Evolutionary conservation across 2,797 vertebrate genomes (phyloP), one percentile per base, ranked within the genome.

Genomic region (Rachycentron canadum): DNA sequence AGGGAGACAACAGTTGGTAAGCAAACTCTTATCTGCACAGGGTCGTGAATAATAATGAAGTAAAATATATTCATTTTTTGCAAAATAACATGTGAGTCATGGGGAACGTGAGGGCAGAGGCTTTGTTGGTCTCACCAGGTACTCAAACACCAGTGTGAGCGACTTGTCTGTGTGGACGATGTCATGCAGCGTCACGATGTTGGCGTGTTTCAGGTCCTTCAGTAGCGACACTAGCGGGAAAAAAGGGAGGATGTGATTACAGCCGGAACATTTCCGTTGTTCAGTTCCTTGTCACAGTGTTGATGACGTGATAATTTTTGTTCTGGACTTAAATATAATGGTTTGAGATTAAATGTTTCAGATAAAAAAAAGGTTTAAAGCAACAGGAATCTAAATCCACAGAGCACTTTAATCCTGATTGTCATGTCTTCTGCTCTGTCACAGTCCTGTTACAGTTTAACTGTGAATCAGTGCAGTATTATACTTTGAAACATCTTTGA

Each of bases 151-250:
- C 84, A 99, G 94, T 73, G 97, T 99, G 94, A 99, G 96, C 68
- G 97, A 99, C 93, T 98, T 98, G 68, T 99, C 97, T 19, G 97
- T 99, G 90, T 99, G 97, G 89, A 99, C 93, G 87, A 99, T 99
- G 85, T 99, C 97, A 3, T 99, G 97, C 82, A 99, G 95, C 0
- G 97, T 98, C 91, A 99, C 97, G 59, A 99, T 99, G 95, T 99
- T 99, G 87, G 97, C 97, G 88, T 99, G 97, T 92, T 99, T 99
- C 93, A 99, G 94, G 90, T 99, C 97, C 96, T 99, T 99, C 89
- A 99, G 91, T 83, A 99, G 93, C 21, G 97, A 99, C 89, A 99
- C 97, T 99, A 85, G 8, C 90, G 83, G 43, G 36, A 4, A 40
- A 47, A 74, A 7, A 61, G 49, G 60, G 58, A 28, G 21, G 19